Evolutionary conservation across 2,888 invertebrate genomes (phyloP).

Genomic region (Eurytoma californica): DNA sequence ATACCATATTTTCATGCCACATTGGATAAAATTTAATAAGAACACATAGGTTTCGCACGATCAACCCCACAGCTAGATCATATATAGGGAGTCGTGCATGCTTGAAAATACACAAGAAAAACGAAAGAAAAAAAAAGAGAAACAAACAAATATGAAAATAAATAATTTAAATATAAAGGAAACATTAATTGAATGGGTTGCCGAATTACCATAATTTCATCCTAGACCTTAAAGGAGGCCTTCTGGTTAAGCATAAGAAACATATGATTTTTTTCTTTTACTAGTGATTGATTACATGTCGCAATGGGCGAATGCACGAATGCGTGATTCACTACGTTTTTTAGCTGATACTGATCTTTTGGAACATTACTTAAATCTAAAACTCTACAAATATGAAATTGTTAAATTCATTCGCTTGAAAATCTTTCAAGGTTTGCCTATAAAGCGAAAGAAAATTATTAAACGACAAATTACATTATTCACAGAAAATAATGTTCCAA

Average conservation of each 20-base stretch:
- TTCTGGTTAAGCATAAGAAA: slow-evolving; percentile 81
- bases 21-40: slow-evolving; percentile 8
- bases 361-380: slow-evolving; percentile 40
- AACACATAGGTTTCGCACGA: slow-evolving; percentile 32
- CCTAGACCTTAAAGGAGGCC: slow-evolving; percentile 93
- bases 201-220: slow-evolving; percentile 92
- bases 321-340: slow-evolving; percentile 48
- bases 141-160: slow-evolving; percentile 1
- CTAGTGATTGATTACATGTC: slow-evolving; percentile 67
- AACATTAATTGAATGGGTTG: slow-evolving; percentile 54
- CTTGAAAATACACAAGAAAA: slow-evolving; percentile 12
- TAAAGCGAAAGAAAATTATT: slow-evolving; percentile 8
- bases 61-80: slow-evolving; percentile 6
- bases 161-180: slow-evolving; percentile 11
- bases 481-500: slow-evolving; percentile 35
- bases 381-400: slow-evolving; percentile 15
- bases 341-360: slow-evolving; percentile 10
- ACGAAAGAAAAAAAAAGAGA: background rate
- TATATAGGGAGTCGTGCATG: slow-evolving; percentile 34
- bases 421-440: slow-evolving; percentile 3
- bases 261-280: slow-evolving; percentile 67
- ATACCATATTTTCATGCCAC: slow-evolving; percentile 30
- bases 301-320: slow-evolving; percentile 59
- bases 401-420: background rate
- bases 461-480: background rate